Evolutionary conservation across 2,113 vertebrate genomes (phyloP).

Genomic region (Microcebus ravelobensis): DNA sequence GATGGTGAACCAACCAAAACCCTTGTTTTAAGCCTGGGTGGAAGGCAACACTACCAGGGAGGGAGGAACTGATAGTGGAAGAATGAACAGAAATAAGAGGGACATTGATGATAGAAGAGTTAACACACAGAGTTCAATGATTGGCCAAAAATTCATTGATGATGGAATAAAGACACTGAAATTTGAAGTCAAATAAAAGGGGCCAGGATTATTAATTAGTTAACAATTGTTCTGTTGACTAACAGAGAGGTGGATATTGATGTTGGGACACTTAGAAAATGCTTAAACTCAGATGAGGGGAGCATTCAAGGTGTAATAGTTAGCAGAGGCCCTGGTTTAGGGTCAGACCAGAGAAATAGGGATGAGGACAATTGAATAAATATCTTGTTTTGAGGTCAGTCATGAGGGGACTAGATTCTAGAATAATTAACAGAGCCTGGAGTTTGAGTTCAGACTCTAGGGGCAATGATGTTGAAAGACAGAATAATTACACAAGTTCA

Average conservation of each 20-base stretch:
- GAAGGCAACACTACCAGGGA: neutral
- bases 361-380: neutral
- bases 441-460: neutral
- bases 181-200: neutral
- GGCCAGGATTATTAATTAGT: neutral
- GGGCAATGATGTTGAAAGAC: neutral
- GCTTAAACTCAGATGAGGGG: conserved; percentile 5
- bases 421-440: neutral
- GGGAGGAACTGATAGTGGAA: neutral
- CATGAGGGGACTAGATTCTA: neutral
- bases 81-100: neutral
- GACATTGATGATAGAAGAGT: neutral
- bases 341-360: neutral
- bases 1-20: neutral
- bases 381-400: conserved; percentile 16
- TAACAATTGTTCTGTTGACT: neutral
- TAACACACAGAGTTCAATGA: neutral
- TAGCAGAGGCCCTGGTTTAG: neutral
- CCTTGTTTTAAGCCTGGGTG: neutral
- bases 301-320: neutral
- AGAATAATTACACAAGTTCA: neutral
- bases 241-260: neutral
- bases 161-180: neutral
- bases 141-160: neutral
- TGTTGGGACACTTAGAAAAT: neutral